Evolutionary conservation across 2,113 vertebrate species (phyloP).

Genomic region (Regulus satrapa): DNA sequence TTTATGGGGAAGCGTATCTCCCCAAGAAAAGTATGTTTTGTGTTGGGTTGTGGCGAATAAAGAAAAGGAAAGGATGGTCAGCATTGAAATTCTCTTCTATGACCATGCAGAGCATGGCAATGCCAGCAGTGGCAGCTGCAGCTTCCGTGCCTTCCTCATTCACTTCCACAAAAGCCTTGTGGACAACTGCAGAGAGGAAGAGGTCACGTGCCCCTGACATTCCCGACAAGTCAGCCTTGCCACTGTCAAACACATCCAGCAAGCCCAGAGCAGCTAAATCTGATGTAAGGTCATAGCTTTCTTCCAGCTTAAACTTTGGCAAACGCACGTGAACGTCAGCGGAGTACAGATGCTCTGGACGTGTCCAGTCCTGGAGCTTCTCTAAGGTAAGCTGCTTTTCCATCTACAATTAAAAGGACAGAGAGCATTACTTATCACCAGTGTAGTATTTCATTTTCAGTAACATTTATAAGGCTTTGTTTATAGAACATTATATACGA

Average conservation of each 20-base stretch:
- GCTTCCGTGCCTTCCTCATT: conserved; percentile 94
- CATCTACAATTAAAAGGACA: conserved; percentile 72
- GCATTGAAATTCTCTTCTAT: conserved; percentile 77
- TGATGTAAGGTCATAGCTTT: conserved; percentile 77
- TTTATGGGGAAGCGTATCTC: conserved; percentile 71
- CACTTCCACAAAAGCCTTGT: conserved; percentile 90
- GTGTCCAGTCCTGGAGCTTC: conserved; percentile 85
- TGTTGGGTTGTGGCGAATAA: conserved; percentile 83
- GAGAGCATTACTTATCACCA: not conserved
- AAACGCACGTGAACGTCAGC: conserved; percentile 75
- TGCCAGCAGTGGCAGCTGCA: conserved; percentile 82
- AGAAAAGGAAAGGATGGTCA: conserved; percentile 91
- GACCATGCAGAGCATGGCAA: conserved; percentile 58
- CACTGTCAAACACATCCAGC: conserved; percentile 75
- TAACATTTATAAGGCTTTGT: not conserved
- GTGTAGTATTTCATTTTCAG: not conserved
- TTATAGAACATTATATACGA: not conserved
- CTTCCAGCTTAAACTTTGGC: conserved; percentile 89
- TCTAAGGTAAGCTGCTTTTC: conserved; percentile 80
- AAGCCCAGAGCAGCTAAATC: conserved; percentile 78
- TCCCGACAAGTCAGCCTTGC: conserved; percentile 83
- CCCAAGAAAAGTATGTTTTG: conserved; percentile 83
- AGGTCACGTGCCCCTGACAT: conserved; percentile 80
- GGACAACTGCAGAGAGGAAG: conserved; percentile 82
- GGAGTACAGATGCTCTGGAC: conserved; percentile 64